phyloP scores from a whole-genome alignment of 2,797 vertebrate species.

The Periophthalmus magnuspinnatus region DNA sequence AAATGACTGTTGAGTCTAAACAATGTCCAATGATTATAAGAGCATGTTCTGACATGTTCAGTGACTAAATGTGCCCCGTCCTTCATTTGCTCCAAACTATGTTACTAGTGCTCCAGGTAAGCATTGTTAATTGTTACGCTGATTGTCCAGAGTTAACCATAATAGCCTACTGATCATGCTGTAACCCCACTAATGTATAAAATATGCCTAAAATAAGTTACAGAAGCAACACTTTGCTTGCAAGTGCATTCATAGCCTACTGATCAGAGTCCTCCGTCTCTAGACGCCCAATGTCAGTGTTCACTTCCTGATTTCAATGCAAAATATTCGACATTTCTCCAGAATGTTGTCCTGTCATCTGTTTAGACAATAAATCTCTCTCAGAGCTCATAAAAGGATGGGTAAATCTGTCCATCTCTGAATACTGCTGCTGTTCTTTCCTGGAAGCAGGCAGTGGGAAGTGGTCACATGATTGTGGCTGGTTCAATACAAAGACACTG shows the following conservation, averaged over 20 bases:
- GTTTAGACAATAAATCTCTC: constrained; percentile 7
- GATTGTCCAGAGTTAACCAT: no score
- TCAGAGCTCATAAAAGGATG: constrained; percentile 28
- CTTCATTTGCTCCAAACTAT: no score
- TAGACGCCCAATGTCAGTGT: background rate
- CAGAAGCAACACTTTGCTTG: no score
- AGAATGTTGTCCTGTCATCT: constrained; percentile 25
- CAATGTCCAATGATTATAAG: background rate
- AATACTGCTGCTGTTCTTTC: constrained; percentile 65
- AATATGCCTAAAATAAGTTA: background rate
- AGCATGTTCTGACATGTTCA: constrained; percentile 8
- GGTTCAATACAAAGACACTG: constrained; percentile 55
- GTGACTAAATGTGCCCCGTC: background rate
- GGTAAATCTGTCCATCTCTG: constrained; percentile 43
- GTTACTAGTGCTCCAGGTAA: no score
- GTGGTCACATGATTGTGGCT: constrained; percentile 57
- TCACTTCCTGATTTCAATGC: background rate
- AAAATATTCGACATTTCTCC: constrained; percentile 10
- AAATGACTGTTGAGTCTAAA: no score
- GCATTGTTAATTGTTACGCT: no score
- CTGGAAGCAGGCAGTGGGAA: constrained; percentile 62
- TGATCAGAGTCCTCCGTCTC: background rate
- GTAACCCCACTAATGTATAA: background rate
- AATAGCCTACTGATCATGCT: background rate
- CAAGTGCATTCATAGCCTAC: no score